phyloP scores from a whole-genome alignment of 2,113 vertebrate species.

The Glareola pratincola region DNA sequence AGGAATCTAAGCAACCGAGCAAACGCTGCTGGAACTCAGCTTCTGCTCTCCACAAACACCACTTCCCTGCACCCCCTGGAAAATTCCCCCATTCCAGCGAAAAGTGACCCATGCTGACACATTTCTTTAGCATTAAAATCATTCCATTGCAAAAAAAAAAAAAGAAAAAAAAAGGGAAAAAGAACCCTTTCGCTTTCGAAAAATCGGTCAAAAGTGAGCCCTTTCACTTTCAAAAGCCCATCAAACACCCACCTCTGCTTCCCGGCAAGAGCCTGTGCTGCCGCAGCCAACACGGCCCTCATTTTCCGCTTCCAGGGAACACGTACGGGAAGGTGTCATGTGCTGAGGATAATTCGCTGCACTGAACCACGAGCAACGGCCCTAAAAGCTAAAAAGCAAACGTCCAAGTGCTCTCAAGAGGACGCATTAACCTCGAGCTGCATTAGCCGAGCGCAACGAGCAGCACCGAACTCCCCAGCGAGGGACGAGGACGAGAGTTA shows the following conservation, averaged over 20 bases:
- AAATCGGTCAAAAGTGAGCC: rapidly evolving
- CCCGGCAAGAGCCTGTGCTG: rapidly evolving
- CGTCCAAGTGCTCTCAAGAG: rapidly evolving
- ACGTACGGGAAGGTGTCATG: rapidly evolving
- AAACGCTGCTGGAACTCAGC: not conserved
- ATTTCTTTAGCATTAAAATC: not conserved
- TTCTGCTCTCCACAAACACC: not conserved
- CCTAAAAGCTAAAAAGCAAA: rapidly evolving
- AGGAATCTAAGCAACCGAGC: not conserved
- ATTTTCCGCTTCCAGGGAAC: not conserved
- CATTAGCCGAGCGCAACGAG: rapidly evolving
- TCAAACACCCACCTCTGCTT: not conserved
- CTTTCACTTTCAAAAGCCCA: not conserved
- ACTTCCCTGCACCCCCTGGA: not conserved
- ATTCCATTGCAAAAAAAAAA: not conserved
- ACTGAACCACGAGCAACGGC: rapidly evolving
- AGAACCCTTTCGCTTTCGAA: not conserved
- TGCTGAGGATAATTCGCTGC: not conserved
- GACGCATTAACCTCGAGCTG: rapidly evolving
- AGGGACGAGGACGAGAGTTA: rapidly evolving
- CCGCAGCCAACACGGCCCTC: not conserved
- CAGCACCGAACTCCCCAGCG: rapidly evolving
- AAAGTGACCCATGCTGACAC: rapidly evolving
- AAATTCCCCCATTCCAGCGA: not conserved
- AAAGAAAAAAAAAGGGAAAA: too few relatives aligned